phyloP scores from a whole-genome alignment of 2,797 vertebrate species.

The Gorsachius magnificus region DNA sequence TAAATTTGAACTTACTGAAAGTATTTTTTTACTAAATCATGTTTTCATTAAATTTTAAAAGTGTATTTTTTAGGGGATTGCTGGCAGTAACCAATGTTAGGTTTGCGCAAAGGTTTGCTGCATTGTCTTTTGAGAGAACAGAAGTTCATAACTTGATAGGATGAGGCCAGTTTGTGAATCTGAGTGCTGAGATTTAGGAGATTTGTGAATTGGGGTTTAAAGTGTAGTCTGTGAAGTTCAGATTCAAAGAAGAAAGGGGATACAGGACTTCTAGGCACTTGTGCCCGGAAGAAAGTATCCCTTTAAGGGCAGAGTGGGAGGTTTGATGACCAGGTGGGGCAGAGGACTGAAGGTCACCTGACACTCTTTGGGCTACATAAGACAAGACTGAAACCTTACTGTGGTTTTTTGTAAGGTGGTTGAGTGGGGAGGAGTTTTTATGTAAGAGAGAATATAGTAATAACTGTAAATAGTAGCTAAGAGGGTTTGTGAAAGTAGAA shows the following conservation, averaged over 20 bases:
- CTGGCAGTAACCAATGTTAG: neutral
- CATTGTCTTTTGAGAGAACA: neutral
- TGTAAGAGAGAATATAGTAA: accelerated
- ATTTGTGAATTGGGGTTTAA: neutral
- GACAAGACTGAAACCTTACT: accelerated
- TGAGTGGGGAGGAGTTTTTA: accelerated
- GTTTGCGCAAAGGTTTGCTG: neutral
- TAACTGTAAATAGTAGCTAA: accelerated
- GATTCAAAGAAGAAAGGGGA: neutral
- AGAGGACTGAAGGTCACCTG: neutral
- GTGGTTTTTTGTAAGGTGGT: accelerated
- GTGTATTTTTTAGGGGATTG: accelerated
- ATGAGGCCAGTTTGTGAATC: neutral
- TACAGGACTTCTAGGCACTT: neutral
- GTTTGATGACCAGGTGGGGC: neutral
- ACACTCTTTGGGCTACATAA: neutral
- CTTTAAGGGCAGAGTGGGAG: neutral
- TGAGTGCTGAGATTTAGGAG: neutral
- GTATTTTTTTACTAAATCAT: neutral
- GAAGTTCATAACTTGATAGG: neutral
- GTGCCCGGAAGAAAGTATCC: neutral
- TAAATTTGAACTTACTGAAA: neutral
- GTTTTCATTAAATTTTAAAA: neutral
- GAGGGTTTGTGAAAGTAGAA: neutral
- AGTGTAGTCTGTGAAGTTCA: neutral